A percentile compares a stretch with the other conserved stretches of the same genome.
These are phyloP conservation scores for Amphiprion ocellaris DNA, from an alignment of 2,113 vertebrate genomes.

Conservation along the genomic window DNA sequence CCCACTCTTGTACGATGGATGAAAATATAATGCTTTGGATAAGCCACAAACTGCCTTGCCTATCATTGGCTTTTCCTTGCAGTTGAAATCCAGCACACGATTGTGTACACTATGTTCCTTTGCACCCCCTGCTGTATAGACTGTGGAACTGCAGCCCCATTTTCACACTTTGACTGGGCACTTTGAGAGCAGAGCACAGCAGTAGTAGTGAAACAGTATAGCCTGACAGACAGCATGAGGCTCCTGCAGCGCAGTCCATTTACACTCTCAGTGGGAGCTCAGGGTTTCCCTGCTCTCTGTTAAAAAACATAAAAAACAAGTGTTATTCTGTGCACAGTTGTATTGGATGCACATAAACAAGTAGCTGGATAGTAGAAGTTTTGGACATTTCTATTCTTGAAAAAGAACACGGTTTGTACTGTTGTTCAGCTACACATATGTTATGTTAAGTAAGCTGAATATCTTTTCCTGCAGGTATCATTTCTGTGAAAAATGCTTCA, in stretches of 20 bases:
- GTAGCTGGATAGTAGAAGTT: background rate
- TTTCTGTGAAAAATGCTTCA: conserved; percentile 99
- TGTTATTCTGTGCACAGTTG: conserved; percentile 6
- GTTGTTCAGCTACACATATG: background rate
- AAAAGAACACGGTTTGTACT: background rate
- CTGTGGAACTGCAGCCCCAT: conserved; percentile 38
- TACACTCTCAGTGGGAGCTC: conserved; percentile 59
- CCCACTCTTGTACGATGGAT: conserved; percentile 8
- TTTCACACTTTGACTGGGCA: conserved; percentile 6
- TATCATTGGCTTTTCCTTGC: conserved; percentile 37
- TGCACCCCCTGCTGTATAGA: conserved; percentile 77
- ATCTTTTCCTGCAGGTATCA: conserved; percentile 93
- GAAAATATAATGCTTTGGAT: conserved; percentile 29
- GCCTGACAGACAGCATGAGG: conserved; percentile 28
- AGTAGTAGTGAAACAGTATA: conserved; percentile 40
- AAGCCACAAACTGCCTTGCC: conserved; percentile 38
- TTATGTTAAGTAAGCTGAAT: background rate
- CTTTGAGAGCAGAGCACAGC: conserved; percentile 21
- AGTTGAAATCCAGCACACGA: conserved; percentile 25
- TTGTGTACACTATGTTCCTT: conserved; percentile 29
- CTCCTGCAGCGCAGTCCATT: conserved; percentile 50
- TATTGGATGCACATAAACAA: background rate
- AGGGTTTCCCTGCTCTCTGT: conserved; percentile 36
- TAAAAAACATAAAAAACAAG: conserved; percentile 29
- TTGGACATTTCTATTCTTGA: background rate